Conservation (phyloP, 2,888 invertebrate genomes). For the Acanthopleura granulata region DNA sequence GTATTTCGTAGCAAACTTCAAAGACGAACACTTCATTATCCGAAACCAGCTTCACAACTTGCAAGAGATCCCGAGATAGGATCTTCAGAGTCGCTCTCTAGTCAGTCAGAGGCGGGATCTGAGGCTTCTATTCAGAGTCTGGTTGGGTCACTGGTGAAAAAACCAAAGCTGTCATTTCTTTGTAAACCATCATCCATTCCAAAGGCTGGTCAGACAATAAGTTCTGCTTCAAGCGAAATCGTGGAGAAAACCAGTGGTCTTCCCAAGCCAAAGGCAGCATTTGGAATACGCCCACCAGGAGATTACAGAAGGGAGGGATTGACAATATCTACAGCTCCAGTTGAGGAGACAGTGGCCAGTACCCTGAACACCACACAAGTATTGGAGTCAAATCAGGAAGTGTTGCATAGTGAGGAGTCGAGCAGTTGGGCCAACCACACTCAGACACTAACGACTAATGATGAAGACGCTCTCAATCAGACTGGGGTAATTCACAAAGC, state of each 20-base stretch:
- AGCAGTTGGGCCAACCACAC: neutral
- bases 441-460: neutral
- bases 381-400: neutral
- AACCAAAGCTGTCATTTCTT: conserved; percentile 3
- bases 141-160: neutral
- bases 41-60: neutral
- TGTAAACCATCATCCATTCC: neutral
- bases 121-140: neutral
- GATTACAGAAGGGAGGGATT: neutral
- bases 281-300: neutral
- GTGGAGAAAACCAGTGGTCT: neutral
- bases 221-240: neutral
- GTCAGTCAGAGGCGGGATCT: conserved; percentile 5
- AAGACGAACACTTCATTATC: neutral
- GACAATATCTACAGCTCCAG: neutral
- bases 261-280: neutral
- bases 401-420: neutral
- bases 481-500: neutral
- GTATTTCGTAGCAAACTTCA: conserved; percentile 1
- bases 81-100: neutral
- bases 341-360: neutral
- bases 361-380: neutral
- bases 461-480: neutral
- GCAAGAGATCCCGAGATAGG: neutral
- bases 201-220: neutral